Base-by-base conservation (phyloP, 2,888 invertebrate species). In the Aspidiotus rigidus region DNA sequence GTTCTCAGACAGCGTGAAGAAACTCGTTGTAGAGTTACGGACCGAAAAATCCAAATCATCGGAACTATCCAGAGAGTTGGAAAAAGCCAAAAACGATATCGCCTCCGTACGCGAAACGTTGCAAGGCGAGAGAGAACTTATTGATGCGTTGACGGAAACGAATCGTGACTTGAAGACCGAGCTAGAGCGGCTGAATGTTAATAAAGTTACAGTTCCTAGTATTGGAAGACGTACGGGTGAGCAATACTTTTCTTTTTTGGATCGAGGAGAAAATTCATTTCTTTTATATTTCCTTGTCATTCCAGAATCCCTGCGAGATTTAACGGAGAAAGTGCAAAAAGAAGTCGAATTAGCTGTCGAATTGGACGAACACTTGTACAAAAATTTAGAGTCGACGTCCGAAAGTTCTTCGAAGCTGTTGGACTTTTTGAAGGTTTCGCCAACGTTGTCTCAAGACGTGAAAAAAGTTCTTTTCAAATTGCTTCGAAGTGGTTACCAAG, bases 331-430 rank as follows among this genome's bases (percentile, higher is more conserved):
- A 42, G 62, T 69, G 1, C 69, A 69, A 62, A 62, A 62, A 61
- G 69, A 69, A 69, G 69, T 69, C 13, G 69, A 69, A 9, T n/a
- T 40, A 54, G 69, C 69, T 8, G 69, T 53, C n/a, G 42, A 53
- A 28, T 16, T 69, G 54, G 69, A 69, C 49, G 62, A 69, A 69
- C 62, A 69, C 17, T 55, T 69, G 16, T 40, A 62, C 41, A 62
- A 62, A 41, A 69, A 42, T 56, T 44, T 69, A 13, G 62, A 69
- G 13, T n/a, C 60, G 16, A 60, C 42, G n/a, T 55, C 54, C 9
- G 11, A 17, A 17, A 54, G 62, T 17, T 42, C 56, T 44, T 69
- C 54, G 54, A 54, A 60, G 40, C 28, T 61, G 6, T 15, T 49
- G 13, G 61, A 53, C 8, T 42, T 62, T 1, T 16, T 15, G 10